Percentiles rank a stretch among this genome's conserved stretches.
These are phyloP conservation scores for Aporrectodea caliginosa DNA, from an alignment of 1,140 invertebrate genomes.

Conservation along the genomic window DNA sequence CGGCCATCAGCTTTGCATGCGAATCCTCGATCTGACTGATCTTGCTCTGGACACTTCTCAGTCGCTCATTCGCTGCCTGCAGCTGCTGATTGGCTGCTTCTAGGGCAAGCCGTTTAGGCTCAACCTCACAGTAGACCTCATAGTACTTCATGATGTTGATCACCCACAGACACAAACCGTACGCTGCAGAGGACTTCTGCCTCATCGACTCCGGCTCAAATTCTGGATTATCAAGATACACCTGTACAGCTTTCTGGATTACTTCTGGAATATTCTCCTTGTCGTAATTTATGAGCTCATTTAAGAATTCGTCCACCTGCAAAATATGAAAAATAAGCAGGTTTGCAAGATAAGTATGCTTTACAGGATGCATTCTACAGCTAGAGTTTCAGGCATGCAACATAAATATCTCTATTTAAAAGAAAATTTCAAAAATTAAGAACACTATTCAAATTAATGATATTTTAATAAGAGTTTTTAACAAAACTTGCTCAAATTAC, in stretches of 20 bases:
- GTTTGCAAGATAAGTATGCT: too few species aligned
- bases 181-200: constrained; percentile 87
- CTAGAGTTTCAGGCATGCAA: too few species aligned
- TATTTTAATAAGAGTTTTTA: too few species aligned
- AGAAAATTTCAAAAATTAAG: too few species aligned
- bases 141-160: constrained; percentile 86
- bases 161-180: constrained; percentile 92
- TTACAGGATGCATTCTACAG: too few species aligned
- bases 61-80: constrained; percentile 80
- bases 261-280: constrained; percentile 95
- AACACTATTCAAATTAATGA: too few species aligned
- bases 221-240: constrained; percentile 79
- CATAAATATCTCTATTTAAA: too few species aligned
- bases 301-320: constrained; percentile 79
- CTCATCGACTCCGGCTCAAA: constrained; percentile 90
- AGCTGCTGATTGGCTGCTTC: constrained; percentile 85
- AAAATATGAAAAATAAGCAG: background rate
- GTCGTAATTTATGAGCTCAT: constrained; percentile 84
- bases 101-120: constrained; percentile 89
- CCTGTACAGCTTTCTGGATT: constrained; percentile 85
- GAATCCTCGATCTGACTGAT: constrained; percentile 83
- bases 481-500: too few species aligned
- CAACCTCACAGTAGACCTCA: constrained; percentile 92
- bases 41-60: constrained; percentile 80
- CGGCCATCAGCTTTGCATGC: constrained; percentile 76